phyloP scores from a whole-genome alignment of 2,113 vertebrate species.

The Nibea albiflora region DNA sequence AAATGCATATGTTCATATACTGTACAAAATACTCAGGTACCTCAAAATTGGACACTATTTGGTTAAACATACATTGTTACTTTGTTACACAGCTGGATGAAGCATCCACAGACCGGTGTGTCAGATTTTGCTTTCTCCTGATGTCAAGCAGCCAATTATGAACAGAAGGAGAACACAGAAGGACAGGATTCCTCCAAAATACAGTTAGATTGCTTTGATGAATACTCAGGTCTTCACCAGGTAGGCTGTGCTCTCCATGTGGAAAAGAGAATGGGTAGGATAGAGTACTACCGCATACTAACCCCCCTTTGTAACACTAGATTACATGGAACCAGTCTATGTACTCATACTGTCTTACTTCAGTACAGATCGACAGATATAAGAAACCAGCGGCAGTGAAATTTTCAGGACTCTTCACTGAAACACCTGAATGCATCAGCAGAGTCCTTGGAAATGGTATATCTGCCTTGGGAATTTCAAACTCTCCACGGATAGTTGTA shows the following conservation, averaged over 20 bases:
- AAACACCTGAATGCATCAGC: constrained; percentile 60
- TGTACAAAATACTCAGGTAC: too few species aligned
- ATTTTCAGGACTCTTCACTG: constrained; percentile 24
- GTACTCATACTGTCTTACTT: constrained; percentile 33
- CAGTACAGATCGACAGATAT: constrained; percentile 24
- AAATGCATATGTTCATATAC: too few species aligned
- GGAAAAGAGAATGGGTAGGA: background rate
- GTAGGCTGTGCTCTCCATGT: background rate
- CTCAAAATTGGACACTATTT: too few species aligned
- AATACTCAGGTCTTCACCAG: background rate
- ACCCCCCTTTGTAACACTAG: background rate
- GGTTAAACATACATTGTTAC: too few species aligned
- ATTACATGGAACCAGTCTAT: background rate
- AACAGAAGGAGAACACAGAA: too few species aligned
- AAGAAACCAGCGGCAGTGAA: constrained; percentile 25
- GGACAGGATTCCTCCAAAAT: background rate
- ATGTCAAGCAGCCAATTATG: background rate
- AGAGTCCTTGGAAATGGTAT: constrained; percentile 47
- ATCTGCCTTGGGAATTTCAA: constrained; percentile 35
- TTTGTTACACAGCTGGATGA: too few species aligned
- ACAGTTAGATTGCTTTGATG: background rate
- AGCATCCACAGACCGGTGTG: too few species aligned
- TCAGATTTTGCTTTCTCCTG: background rate
- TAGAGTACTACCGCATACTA: background rate
- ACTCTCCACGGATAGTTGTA: constrained; percentile 50